Base-by-base conservation (phyloP, 1,140 invertebrate genomes). In the Stegodyphus mimosarum region DNA sequence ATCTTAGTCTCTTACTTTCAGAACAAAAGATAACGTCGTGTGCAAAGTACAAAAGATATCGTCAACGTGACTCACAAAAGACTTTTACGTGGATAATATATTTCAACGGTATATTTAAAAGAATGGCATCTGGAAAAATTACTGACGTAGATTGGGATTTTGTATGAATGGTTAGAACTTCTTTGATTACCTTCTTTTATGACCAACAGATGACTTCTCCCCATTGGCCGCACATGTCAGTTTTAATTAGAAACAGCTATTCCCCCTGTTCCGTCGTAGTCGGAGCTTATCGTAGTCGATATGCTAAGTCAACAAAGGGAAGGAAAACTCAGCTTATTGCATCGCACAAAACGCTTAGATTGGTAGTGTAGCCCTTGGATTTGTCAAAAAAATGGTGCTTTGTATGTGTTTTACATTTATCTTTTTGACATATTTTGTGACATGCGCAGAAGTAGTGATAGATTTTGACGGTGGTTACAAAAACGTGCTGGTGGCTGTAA, bases 11-110 rank as follows among this genome's bases (percentile, higher is more conserved):
- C 15, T 17, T 51, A 49, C 17, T 70, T 33, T 69, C 50, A 64
- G 67, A 70, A 83, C 60, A 74, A 67, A 72, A 74, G 80, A 83
- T 83, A 83, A 83, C 48, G 51, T 67, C 80, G 33, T 33, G 33
- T 33, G 33, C 33, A 74, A 83, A 83, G 80, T 67, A 48, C 60
- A 74, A 66, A 15, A 66, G 63, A 74, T 74, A 64, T 73, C 80
- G 70, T 74, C 71, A 48, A 15, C 33, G 63, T 74, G 80, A 74
- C 49, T 83, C 71, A 79, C 17, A 60, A 60, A 60, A 9, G 55
- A 15, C 1, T 33, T 33, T 33, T 33, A 33, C 33, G 33, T 33
- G 33, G 33, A 33, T 33, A 33, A 33, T 33, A 33, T 33, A 33
- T 33, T 33, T 33, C 33, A 33, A 33, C 33, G 33, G 33, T 33